Base-by-base conservation (phyloP, 2,797 vertebrate genomes). In the Rhyacichthys aspro region DNA sequence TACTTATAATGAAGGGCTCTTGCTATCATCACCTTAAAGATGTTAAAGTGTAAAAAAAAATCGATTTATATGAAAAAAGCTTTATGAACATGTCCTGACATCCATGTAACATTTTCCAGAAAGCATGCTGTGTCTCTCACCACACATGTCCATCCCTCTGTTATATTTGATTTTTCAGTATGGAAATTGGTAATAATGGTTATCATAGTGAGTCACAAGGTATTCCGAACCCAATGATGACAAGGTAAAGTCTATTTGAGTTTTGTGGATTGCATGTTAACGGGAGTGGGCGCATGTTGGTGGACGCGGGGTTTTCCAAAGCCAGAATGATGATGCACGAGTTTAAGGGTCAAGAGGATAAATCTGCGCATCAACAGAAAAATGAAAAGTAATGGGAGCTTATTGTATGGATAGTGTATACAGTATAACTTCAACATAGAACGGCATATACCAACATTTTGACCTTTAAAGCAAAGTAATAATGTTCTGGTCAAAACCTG, bases 121-220 rank as follows among this genome's bases (percentile, higher is more conserved):
- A 59, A 52, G 83, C 87, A 90, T 90, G 87, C 57, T 67, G 59
- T 84, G 66, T 85, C 58, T 71, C 57, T 77, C 75, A 78, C 57
- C 23, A 81, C 55, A 72, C 83, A 81, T 87, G 68, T 80, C 83
- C 73, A 85, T 81, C 68, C 73, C 65, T 66, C 74, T 88, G 50
- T 67, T 78, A 74, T 74, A 58, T 71, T 39, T 88, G 92, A 89
- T 94, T 96, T 92, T 85, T 87, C 95, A 96, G 94, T 96, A 91
- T 93, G 83, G 94, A 95, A 96, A 96, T 93, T 94, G 92, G 94
- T 98, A 96, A 93, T 95, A 95, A 95, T 95, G 95, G 95, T 98
- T 98, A 98, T 96, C 95, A 95, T 96, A 97, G 93, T 92, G 93
- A 96, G 75, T 92, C 94, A 78, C 94, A 93, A 92, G 94, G 94